Evolutionary conservation across 2,888 invertebrate species (phyloP).

Genomic region (Campaea margaritaria): DNA sequence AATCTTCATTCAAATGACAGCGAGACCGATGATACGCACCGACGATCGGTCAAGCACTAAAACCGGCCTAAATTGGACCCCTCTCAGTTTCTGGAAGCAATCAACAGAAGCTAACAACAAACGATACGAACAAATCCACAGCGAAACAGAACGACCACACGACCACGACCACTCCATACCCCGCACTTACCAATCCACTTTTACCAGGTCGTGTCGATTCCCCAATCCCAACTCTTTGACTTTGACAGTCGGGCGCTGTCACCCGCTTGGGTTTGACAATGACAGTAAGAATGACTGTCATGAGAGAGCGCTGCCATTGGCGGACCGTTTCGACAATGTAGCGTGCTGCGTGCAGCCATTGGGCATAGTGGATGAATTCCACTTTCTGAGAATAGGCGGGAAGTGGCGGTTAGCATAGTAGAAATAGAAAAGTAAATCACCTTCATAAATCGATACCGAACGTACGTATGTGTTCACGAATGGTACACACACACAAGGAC

Average conservation of each 20-base stretch:
- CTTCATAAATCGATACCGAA: too few species aligned
- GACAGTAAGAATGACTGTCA: slow-evolving; percentile 51
- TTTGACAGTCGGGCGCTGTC: slow-evolving; percentile 17
- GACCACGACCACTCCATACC: background rate
- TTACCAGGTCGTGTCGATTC: slow-evolving; percentile 9
- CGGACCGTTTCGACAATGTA: slow-evolving; percentile 54
- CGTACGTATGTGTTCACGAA: too few species aligned
- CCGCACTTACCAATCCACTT: slow-evolving; percentile 21
- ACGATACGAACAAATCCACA: background rate
- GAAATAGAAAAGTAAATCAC: too few species aligned
- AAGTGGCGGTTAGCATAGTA: slow-evolving; percentile 34
- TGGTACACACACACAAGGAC: too few species aligned
- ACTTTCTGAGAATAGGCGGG: slow-evolving; percentile 55
- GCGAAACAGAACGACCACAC: background rate
- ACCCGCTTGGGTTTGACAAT: slow-evolving; percentile 49
- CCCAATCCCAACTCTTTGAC: slow-evolving; percentile 10
- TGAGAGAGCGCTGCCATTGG: slow-evolving; percentile 57
- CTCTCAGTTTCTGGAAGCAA: too few species aligned
- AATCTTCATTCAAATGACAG: too few species aligned
- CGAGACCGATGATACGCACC: too few species aligned
- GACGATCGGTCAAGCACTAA: too few species aligned
- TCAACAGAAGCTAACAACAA: too few species aligned
- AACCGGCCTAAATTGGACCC: too few species aligned
- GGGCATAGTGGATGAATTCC: slow-evolving; percentile 48
- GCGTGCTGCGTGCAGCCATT: slow-evolving; percentile 57